Conservation (phyloP, 2,888 invertebrate species). For the Scrobipalpa atriplicella region DNA sequence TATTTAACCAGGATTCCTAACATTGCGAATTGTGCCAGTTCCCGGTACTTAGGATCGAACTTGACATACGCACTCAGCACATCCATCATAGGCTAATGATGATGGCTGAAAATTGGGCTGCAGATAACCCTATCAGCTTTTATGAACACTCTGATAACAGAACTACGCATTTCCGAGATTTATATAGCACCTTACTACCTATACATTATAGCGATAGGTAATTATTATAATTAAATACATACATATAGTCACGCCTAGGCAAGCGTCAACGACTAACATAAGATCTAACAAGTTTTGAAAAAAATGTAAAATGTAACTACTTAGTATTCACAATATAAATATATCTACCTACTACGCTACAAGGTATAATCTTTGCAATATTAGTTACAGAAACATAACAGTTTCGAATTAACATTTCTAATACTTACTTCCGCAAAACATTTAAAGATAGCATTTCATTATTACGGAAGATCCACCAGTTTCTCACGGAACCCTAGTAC, state of each 20-base stretch:
- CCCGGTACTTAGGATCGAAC: not conserved
- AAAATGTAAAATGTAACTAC: too few relatives aligned
- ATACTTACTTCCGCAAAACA: not conserved
- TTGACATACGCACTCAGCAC: not conserved
- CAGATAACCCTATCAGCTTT: constrained; percentile 46
- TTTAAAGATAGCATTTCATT: not conserved
- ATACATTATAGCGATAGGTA: too few relatives aligned
- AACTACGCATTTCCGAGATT: constrained; percentile 26
- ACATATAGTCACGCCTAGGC: too few relatives aligned
- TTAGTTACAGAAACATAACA: too few relatives aligned
- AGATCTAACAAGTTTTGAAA: too few relatives aligned
- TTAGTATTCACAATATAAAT: too few relatives aligned
- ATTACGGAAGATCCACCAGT: not conserved
- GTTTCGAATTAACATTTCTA: not conserved
- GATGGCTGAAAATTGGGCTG: constrained; percentile 48
- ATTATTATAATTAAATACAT: too few relatives aligned
- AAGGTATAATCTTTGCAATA: too few relatives aligned
- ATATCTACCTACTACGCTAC: too few relatives aligned
- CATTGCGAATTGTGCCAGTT: not conserved
- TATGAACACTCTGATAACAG: constrained; percentile 45
- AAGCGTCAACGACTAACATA: too few relatives aligned
- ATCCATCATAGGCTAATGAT: constrained; percentile 44
- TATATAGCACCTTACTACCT: not conserved
- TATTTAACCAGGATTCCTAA: too few relatives aligned
- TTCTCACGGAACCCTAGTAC: constrained; percentile 15